Conservation (phyloP, 2,113 vertebrate species). For the Dinomys branickii region DNA sequence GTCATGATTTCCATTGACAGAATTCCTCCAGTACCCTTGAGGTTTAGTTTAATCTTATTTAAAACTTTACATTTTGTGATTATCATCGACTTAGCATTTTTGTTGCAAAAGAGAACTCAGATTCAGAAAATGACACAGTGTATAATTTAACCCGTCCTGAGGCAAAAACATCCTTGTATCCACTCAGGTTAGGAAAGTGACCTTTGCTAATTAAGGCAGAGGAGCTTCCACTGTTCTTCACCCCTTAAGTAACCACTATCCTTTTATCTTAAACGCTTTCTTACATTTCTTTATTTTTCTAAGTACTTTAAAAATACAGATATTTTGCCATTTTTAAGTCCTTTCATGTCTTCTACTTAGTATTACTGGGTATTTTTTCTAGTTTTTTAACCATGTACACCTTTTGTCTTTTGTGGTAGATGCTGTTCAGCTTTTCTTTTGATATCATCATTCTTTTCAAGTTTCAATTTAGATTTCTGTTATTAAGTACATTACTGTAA, state of each 20-base stretch:
- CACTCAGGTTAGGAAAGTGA: neutral
- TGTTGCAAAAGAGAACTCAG: neutral
- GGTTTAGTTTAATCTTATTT: slow-evolving; percentile 25
- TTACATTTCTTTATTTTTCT: neutral
- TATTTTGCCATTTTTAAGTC: neutral
- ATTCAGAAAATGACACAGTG: neutral
- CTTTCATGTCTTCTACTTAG: neutral
- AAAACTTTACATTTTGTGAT: slow-evolving; percentile 9
- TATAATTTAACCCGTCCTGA: neutral
- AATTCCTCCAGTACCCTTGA: neutral
- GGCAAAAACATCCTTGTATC: neutral
- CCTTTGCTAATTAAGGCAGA: neutral
- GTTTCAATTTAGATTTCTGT: neutral
- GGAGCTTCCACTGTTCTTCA: neutral
- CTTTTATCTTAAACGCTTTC: neutral
- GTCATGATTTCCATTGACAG: neutral
- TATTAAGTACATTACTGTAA: neutral
- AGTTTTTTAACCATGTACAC: neutral
- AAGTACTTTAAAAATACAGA: neutral
- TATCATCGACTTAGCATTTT: neutral
- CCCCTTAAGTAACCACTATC: neutral
- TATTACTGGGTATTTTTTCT: neutral
- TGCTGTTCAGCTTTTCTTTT: neutral
- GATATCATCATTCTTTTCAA: neutral
- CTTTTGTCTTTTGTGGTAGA: neutral